These are phyloP conservation scores for Eriosoma lanigerum DNA, from an alignment of 1,140 invertebrate genomes.

Conservation along the genomic window DNA sequence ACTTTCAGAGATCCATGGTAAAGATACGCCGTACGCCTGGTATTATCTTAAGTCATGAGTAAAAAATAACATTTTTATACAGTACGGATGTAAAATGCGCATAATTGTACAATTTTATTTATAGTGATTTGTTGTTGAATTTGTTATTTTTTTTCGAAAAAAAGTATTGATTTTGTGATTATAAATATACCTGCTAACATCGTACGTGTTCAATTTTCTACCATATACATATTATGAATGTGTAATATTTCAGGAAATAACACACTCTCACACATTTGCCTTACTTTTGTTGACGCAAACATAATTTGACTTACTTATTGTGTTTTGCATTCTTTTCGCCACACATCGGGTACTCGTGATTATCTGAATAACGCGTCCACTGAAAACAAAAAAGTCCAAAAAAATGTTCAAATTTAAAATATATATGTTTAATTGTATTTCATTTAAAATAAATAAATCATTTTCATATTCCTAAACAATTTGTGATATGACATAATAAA, in stretches of 20 bases:
- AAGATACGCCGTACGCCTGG: no score
- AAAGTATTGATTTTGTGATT: constrained; percentile 4
- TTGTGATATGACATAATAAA: no score
- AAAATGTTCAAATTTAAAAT: no score
- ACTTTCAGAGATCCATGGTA: no score
- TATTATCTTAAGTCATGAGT: no score
- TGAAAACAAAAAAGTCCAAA: not conserved
- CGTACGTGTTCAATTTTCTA: not conserved
- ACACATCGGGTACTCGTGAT: not conserved
- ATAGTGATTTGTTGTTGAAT: not conserved
- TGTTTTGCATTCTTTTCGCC: not conserved
- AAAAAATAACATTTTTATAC: no score
- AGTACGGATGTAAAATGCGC: no score
- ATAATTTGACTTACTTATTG: constrained; percentile 33
- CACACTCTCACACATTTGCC: not conserved
- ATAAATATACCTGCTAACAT: not conserved
- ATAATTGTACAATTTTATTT: constrained; percentile 9
- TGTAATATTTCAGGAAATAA: not conserved
- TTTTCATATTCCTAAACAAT: no score
- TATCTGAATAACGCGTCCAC: not conserved
- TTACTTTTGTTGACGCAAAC: not conserved
- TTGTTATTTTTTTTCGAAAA: not conserved
- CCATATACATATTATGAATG: not conserved
- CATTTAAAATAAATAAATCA: no score
- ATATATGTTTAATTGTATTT: no score